Percentiles rank a stretch among this genome's conserved stretches.
phyloP scores from a whole-genome alignment of 2,888 invertebrate species.

The Eucera pruinosa region DNA sequence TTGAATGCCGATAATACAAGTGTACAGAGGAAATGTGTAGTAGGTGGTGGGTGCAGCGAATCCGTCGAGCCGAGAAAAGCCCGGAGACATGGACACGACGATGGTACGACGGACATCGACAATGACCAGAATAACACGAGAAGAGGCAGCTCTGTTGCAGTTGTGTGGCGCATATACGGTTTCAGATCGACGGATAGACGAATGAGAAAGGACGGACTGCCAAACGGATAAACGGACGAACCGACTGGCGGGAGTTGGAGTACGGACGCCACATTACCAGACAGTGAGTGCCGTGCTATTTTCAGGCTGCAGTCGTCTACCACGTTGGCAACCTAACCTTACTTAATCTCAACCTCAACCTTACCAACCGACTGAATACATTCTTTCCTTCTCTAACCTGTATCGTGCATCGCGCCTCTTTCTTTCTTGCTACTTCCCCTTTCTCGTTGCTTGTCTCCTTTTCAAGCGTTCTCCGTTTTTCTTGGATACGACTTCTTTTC shows the following conservation, averaged over 20 bases:
- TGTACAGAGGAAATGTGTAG: too few species aligned
- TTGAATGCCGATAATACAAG: not conserved
- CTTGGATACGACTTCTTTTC: not conserved
- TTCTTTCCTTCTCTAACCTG: constrained; percentile 4
- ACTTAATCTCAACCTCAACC: constrained; percentile 70
- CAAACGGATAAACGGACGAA: constrained; percentile 62
- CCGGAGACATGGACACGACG: not conserved
- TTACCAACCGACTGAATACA: constrained; percentile 50
- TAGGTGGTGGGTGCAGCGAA: not conserved
- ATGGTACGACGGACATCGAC: too few species aligned
- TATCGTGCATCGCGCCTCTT: too few species aligned
- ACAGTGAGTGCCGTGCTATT: constrained; percentile 82
- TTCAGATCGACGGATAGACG: constrained; percentile 70
- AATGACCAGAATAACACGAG: constrained; percentile 34
- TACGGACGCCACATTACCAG: constrained; percentile 81
- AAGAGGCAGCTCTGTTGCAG: constrained; percentile 13
- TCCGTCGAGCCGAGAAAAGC: not conserved
- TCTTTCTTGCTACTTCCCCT: too few species aligned
- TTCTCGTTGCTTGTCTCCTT: not conserved
- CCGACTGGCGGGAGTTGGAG: constrained; percentile 66
- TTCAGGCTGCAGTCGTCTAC: constrained; percentile 75
- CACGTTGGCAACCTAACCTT: constrained; percentile 69
- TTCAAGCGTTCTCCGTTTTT: constrained; percentile 11
- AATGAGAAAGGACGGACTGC: constrained; percentile 64
- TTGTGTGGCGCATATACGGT: constrained; percentile 59